Conservation (phyloP, 1,140 invertebrate genomes). For the Micrasema minimum region DNA sequence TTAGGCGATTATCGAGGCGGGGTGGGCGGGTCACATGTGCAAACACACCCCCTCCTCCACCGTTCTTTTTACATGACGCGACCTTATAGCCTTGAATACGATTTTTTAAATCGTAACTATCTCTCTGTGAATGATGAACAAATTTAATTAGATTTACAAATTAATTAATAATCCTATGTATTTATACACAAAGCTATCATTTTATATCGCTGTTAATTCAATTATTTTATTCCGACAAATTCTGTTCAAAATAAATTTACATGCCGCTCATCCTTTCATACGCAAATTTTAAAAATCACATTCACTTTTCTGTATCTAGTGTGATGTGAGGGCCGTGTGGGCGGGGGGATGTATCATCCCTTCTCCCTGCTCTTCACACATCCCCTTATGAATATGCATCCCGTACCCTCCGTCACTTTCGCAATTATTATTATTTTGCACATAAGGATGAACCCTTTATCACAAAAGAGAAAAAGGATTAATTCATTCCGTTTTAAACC, state of each 20-base stretch:
- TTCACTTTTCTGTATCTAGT: slow-evolving; percentile 18
- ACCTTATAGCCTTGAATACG: no score
- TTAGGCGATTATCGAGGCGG: no score
- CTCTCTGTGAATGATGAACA: no score
- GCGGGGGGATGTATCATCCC: background rate
- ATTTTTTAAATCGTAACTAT: no score
- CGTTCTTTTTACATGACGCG: no score
- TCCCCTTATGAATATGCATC: slow-evolving; percentile 36
- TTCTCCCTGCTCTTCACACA: background rate
- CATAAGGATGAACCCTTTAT: slow-evolving; percentile 18
- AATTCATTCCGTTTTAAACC: slow-evolving; percentile 19
- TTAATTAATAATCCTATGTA: no score
- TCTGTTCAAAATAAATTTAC: slow-evolving; percentile 1
- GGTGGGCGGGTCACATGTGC: no score
- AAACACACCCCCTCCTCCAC: no score
- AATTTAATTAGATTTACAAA: no score
- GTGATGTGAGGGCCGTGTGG: no score
- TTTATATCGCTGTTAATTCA: background rate
- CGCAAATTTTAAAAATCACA: slow-evolving; percentile 33
- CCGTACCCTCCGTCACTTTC: slow-evolving; percentile 26
- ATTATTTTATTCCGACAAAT: no score
- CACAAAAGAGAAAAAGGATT: background rate
- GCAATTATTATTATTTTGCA: slow-evolving; percentile 35
- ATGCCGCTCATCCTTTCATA: slow-evolving; percentile 13
- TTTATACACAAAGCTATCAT: background rate